Evolutionary conservation across 2,113 vertebrate genomes (phyloP), one percentile per base, ranked within the genome.

Genomic region (Macrotis lagotis): DNA sequence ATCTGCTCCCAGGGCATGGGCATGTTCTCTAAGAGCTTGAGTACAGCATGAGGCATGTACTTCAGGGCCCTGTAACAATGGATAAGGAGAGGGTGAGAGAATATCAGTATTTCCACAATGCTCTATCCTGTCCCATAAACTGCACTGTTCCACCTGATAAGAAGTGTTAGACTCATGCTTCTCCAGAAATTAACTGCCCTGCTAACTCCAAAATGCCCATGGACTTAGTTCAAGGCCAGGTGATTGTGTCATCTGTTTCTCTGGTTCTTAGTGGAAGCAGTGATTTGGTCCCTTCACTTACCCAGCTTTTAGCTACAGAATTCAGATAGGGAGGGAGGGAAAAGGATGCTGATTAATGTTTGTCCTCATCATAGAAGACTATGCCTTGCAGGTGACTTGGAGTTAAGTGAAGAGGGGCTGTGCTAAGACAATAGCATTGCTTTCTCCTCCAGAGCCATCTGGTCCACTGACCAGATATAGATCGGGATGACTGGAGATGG

Each of bases 1-100:
- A 99, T 99, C 98, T 99, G 99, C 96, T 99, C 99, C 99, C 99
- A 99, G 25, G 99, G 99, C 99, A 99, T 99, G 0, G 99, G 99
- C 99, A 99, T 99, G 98, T 99, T 99, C 98, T 99, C 99, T 97
- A 99, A 97, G 47, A 99, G 99, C 98, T 99, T 99, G 95, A 99
- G 98, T 89, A 99, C 99, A 0, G 99, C 99, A 1, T 99, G 99
- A 0, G 99, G 99, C 99, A 99, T 99, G 97, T 99, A 99, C 98
- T 99, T 99, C 59, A 99, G 98, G 53, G 99, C 99, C 4, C 99
- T 99, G 93, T 16, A n/a, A 90, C 19, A 50, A 90, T 0, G 91
- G 44, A 3, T 92, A 95, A 47, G 90, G 2, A 96, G 10, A 94
- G 37, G 10, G 47, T 25, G 26, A 83, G 14, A 48, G 7, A 89